These are phyloP conservation scores for Muscicapa adusta DNA, from an alignment of 2,113 vertebrate species.

Conservation along the genomic window DNA sequence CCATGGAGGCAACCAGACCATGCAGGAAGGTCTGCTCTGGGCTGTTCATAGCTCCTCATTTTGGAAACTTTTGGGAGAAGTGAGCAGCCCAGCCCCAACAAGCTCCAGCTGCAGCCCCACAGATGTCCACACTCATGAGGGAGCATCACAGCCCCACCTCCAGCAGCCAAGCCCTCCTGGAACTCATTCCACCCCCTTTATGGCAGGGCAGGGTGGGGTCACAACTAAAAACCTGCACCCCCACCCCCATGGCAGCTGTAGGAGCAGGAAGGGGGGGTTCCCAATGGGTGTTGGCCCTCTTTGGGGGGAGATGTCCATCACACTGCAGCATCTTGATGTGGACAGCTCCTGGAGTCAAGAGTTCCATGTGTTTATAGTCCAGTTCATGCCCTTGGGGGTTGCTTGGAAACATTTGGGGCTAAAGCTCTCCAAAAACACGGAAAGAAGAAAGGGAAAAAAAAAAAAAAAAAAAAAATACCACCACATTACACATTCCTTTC, in stretches of 20 bases:
- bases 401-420: not conserved
- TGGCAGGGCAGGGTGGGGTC: not conserved
- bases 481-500: rapidly evolving
- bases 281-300: not conserved
- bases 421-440: not conserved
- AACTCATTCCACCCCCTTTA: rapidly evolving
- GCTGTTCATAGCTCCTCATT: rapidly evolving
- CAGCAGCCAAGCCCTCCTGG: rapidly evolving
- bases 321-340: rapidly evolving
- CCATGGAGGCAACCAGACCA: rapidly evolving
- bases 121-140: rapidly evolving
- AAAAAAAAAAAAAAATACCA: too few relatives aligned
- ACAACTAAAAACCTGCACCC: not conserved
- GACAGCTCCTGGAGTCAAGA: not conserved
- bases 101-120: not conserved
- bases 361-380: rapidly evolving
- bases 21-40: rapidly evolving
- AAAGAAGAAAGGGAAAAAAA: not conserved
- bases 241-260: not conserved
- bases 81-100: rapidly evolving
- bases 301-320: too few relatives aligned
- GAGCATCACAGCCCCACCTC: rapidly evolving
- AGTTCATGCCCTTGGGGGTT: not conserved
- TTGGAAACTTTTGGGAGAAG: rapidly evolving
- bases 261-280: not conserved